Conservation (phyloP, 2,888 invertebrate species). For the Spodoptera littoralis region DNA sequence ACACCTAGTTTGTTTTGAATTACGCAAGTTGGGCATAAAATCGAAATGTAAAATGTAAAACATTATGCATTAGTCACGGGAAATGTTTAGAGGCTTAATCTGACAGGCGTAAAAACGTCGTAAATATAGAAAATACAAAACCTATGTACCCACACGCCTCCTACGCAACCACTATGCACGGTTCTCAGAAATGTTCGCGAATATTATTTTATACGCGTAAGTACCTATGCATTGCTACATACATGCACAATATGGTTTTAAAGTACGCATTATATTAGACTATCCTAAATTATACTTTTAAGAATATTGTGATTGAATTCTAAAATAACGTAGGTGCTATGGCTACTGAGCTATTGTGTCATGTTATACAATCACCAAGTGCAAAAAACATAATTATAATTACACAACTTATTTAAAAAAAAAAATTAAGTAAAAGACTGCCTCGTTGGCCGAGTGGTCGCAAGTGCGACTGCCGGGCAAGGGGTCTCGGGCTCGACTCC, state of each 20-base stretch:
- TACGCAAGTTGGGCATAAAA: constrained; percentile 37
- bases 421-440: too few species aligned
- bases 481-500: too few species aligned
- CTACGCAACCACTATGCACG: constrained; percentile 51
- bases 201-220: constrained; percentile 59
- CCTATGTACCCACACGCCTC: constrained; percentile 49
- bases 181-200: constrained; percentile 54
- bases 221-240: constrained; percentile 11
- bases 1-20: constrained; percentile 40
- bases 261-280: too few species aligned
- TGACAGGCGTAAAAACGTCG: constrained; percentile 56
- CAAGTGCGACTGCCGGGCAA: too few species aligned
- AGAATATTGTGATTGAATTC: too few species aligned
- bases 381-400: not conserved
- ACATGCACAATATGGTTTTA: not conserved
- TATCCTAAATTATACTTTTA: too few species aligned
- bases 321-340: too few species aligned
- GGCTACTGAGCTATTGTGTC: too few species aligned
- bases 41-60: constrained; percentile 21
- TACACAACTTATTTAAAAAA: too few species aligned
- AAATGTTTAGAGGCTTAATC: constrained; percentile 52
- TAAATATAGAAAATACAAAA: constrained; percentile 59
- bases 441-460: too few species aligned
- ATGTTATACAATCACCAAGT: too few species aligned
- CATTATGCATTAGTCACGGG: constrained; percentile 45